A percentile compares a stretch with the other conserved stretches of the same genome.
Evolutionary conservation across 2,888 invertebrate species (phyloP).

Genomic region (Piscicola geometra): DNA sequence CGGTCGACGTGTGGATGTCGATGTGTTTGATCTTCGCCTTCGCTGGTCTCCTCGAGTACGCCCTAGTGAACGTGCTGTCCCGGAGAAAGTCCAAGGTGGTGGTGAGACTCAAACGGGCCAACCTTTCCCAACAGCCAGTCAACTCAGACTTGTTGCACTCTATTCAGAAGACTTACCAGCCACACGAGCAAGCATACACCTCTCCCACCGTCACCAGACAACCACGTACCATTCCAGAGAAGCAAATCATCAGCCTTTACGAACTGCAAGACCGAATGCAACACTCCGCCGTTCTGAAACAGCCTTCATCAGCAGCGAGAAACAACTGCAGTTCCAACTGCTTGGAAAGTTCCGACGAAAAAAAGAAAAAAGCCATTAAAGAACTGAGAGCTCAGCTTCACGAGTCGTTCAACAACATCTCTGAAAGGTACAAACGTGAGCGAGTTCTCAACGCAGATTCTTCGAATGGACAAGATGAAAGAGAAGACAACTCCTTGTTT

Average conservation of each 20-base stretch:
- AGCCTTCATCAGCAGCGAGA: background rate
- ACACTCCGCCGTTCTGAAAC: background rate
- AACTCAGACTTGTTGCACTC: no score
- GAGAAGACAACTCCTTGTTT: no score
- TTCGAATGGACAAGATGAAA: background rate
- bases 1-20: slow-evolving; percentile 62
- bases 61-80: slow-evolving; percentile 46
- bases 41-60: slow-evolving; percentile 46
- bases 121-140: background rate
- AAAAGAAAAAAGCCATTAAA: background rate
- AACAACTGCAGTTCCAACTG: background rate
- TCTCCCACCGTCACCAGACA: background rate
- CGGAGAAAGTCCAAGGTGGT: slow-evolving; percentile 40
- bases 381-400: background rate
- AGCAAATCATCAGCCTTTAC: background rate
- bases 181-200: no score
- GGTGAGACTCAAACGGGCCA: background rate
- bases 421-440: background rate
- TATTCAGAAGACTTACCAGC: background rate
- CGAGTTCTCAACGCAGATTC: background rate
- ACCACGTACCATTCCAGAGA: background rate
- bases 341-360: no score
- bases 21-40: slow-evolving; percentile 46
- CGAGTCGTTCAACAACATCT: background rate
- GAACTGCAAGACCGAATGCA: background rate